Evolutionary conservation across 2,797 vertebrate genomes (phyloP), one percentile per base, ranked within the genome.

Genomic region (Mallotus villosus): DNA sequence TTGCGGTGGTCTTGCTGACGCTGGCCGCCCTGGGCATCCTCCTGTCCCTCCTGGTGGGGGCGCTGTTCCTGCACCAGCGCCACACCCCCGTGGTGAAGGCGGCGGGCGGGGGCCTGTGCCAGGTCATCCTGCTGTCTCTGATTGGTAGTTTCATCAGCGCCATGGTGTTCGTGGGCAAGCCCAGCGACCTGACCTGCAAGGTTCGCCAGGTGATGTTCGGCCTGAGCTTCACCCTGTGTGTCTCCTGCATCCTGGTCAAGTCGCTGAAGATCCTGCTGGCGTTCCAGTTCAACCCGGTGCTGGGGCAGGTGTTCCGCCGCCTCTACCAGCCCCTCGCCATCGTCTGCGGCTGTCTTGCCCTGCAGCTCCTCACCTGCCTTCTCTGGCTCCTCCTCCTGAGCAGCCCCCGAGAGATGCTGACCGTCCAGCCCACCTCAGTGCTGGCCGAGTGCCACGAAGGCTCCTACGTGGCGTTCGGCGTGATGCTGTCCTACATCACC

Each of bases 171-270:
- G 87, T 96, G n/a, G 95, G 93, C 9, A 81, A 82, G 22, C 94
- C 96, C 2, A 92, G 75, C 65, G 68, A 82, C 67, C 76, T 92
- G 32, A 93, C 88, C 7, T 96, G 96, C 74, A 94, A 92, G 85
- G 86, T 89, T 8, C 92, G 94, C 5, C 95, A 97, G 85, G 91
- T 90, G 2, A 69, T 96, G 22, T 96, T 94, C 55, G 95, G 95
- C 0, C 83, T 96, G 68, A 97, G 94, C 82, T 97, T 96, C 76
- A 88, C 95, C 1, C 85, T 96, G 64, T 96, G 95, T 51, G 86
- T 97, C 79, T 94, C 95, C 27, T 96, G 95, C 79, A 95, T 97
- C 86, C 88, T 98, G 85, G 93, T 94, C 24, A 98, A 97, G 82
- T 94, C 94, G 1, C 83, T 97, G 67, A 95, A 96, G 89, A 97